phyloP scores from a whole-genome alignment of 2,797 vertebrate species.

The Lates japonicus region DNA sequence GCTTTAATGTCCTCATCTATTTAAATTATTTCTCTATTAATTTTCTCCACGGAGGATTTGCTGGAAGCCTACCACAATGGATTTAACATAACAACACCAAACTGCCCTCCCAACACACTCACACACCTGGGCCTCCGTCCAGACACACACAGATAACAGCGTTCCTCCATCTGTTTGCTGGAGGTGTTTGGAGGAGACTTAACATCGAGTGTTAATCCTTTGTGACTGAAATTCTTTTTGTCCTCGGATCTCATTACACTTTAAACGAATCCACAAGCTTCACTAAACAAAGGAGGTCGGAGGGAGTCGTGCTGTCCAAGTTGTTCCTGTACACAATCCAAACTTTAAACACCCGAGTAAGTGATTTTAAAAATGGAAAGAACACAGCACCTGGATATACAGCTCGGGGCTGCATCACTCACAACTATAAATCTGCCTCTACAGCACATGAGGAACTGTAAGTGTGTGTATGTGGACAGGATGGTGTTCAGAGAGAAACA shows the following conservation, averaged over 20 bases:
- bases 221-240: not conserved
- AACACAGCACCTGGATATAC: not conserved
- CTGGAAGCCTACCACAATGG: not conserved
- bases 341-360: not conserved
- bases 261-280: conserved; percentile 3
- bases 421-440: not conserved
- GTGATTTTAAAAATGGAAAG: conserved; percentile 10
- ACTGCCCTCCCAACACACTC: not conserved
- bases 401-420: not conserved
- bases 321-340: not conserved
- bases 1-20: not conserved
- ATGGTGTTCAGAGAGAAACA: no score
- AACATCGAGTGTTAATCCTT: conserved; percentile 15
- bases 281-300: not conserved
- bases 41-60: not conserved
- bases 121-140: conserved; percentile 7
- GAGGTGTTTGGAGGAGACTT: conserved; percentile 13
- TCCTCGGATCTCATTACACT: conserved; percentile 6
- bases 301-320: not conserved
- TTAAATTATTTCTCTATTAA: not conserved
- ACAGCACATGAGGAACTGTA: not conserved
- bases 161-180: conserved; percentile 30
- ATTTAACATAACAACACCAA: not conserved
- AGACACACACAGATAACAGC: not conserved
- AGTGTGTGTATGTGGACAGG: not conserved